A percentile compares a stretch with the other conserved stretches of the same genome.
These are phyloP conservation scores for Microplitis demolitor DNA, from an alignment of 1,140 invertebrate species.

Conservation along the genomic window DNA sequence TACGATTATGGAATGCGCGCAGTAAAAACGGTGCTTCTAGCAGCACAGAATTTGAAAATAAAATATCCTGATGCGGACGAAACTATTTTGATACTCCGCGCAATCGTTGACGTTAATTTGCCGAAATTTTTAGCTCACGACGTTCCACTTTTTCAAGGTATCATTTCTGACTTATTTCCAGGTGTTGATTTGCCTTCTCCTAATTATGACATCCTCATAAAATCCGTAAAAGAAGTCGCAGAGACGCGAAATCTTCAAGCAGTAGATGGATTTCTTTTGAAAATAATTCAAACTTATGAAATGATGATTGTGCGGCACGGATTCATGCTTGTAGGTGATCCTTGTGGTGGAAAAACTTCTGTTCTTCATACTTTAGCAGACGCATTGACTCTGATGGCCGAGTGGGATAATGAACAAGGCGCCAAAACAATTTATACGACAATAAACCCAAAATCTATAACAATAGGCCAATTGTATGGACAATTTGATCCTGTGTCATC, in stretches of 20 bases:
- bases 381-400: constrained; percentile 72
- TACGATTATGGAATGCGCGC: constrained; percentile 91
- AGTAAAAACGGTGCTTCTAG: constrained; percentile 82
- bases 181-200: constrained; percentile 74
- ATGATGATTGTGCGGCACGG: constrained; percentile 87
- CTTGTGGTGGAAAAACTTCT: constrained; percentile 73
- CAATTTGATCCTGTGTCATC: constrained; percentile 88
- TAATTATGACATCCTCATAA: constrained; percentile 72
- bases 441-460: constrained; percentile 91
- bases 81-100: constrained; percentile 77
- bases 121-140: constrained; percentile 91
- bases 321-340: constrained; percentile 84
- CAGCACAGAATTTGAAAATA: constrained; percentile 86
- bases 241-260: constrained; percentile 75
- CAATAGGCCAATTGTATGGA: constrained; percentile 89
- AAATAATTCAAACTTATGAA: constrained; percentile 80
- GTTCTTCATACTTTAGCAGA: constrained; percentile 72
- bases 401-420: constrained; percentile 60
- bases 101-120: constrained; percentile 90
- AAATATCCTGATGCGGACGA: constrained; percentile 82
- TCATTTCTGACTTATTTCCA: constrained; percentile 91
- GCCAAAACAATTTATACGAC: constrained; percentile 74
- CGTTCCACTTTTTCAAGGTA: constrained; percentile 87
- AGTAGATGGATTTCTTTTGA: constrained; percentile 71
- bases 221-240: constrained; percentile 62